Evolutionary conservation across 2,113 vertebrate genomes (phyloP).

Genomic region (Formicarius rufipectus): DNA sequence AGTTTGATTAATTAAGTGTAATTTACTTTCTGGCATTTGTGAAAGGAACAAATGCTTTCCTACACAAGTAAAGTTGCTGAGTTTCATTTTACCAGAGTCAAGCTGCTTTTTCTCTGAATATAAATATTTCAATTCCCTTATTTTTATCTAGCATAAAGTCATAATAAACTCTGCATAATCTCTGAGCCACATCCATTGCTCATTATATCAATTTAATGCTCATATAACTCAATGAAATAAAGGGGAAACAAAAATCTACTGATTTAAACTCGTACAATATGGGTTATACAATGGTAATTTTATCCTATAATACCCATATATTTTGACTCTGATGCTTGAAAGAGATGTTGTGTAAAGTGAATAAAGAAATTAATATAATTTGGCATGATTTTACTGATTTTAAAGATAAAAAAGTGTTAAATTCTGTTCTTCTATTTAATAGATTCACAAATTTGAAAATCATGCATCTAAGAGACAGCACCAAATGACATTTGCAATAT

Average conservation of each 20-base stretch:
- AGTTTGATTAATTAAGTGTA: constrained; percentile 55
- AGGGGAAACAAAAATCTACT: not conserved
- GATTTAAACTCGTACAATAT: not conserved
- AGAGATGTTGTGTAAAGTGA: not conserved
- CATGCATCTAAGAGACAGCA: not conserved
- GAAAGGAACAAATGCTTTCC: constrained; percentile 27
- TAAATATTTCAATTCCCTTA: not conserved
- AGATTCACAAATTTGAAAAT: not conserved
- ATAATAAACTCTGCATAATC: not conserved
- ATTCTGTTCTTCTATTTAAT: not conserved
- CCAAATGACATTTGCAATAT: not conserved
- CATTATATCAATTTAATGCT: not conserved
- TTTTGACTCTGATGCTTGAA: not conserved
- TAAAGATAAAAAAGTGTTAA: not conserved
- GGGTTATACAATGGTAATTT: not conserved
- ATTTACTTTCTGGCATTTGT: constrained; percentile 48
- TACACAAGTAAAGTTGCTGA: not conserved
- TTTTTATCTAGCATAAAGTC: constrained; percentile 3
- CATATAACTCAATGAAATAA: constrained; percentile 6
- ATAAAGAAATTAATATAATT: not conserved
- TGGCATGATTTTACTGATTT: not conserved
- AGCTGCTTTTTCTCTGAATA: constrained; percentile 3
- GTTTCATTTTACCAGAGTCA: not conserved
- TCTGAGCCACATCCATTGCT: not conserved
- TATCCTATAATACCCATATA: not conserved